Evolutionary conservation across 2,113 vertebrate genomes (phyloP), one percentile per base, ranked within the genome.

Genomic region (Xiphophorus maculatus): DNA sequence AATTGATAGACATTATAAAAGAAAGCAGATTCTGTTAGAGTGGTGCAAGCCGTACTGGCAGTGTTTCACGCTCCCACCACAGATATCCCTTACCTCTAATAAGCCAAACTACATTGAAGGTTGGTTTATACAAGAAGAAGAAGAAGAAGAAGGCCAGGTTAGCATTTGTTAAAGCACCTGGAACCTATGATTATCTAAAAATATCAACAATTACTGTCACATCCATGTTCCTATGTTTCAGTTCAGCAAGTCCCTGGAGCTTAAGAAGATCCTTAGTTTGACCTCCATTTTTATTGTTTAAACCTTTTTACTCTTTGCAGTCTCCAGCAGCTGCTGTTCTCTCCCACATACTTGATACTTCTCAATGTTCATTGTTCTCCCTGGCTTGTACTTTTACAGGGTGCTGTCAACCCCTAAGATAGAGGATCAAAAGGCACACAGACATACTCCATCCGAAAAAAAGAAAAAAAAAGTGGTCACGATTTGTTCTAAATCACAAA

Each of bases 191-290:
- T 85, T 75, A 73, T 66, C 62, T 40, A 3, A 65, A 60, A 77
- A 70, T 30, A 87, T 62, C 48, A 77, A 40, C 61, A 84, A 82
- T 81, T 75, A 86, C 71, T 73, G 67, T 81, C 76, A 75, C 48
- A 76, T 22, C 3, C 37, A 37, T 63, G 35, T 67, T 73, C 32
- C 67, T 63, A 63, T 25, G 74, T 81, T 35, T 69, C 58, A 71
- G 33, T 19, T 54, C 15, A 75, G 27, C 42, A 15, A 19, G 63
- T 72, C 30, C 58, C 33, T 71, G 54, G 77, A 35, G 33, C 40
- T 64, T 35, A 64, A 28, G 37, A 48, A 48, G 44, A 48, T 17
- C 66, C 9, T 63, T 33, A 28, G 25, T 66, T 66, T 66, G n/a
- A 66, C 35, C 27, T 73, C n/a, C 37, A 22, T 65, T 72, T 42